Evolutionary conservation across 2,888 invertebrate species (phyloP).

Genomic region (Protophormia terraenovae): DNA sequence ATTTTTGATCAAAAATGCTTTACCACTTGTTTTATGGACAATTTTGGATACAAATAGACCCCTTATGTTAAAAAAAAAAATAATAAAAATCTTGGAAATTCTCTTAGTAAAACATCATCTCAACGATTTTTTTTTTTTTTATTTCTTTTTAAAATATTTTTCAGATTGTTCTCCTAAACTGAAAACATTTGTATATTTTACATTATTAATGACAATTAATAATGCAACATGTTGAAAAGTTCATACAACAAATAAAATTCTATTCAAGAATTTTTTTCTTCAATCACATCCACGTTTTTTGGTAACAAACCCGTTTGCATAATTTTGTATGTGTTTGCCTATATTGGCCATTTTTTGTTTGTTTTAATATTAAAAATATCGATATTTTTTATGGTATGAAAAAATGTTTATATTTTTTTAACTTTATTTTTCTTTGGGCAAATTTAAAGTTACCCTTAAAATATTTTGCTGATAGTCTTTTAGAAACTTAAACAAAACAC

Average conservation of each 20-base stretch:
- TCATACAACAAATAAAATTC: neutral
- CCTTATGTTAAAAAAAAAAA: too few species aligned
- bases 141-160: neutral
- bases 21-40: too few species aligned
- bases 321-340: neutral
- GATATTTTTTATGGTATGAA: neutral
- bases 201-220: slow-evolving; percentile 33
- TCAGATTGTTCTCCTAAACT: neutral
- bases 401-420: neutral
- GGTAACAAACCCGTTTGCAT: neutral
- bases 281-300: neutral
- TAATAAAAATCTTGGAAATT: too few species aligned
- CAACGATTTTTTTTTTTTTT: too few species aligned
- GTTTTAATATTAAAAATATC: neutral
- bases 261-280: neutral
- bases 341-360: neutral
- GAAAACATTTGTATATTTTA: slow-evolving; percentile 13
- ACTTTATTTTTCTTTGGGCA: neutral
- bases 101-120: too few species aligned
- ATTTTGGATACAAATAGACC: too few species aligned
- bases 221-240: slow-evolving; percentile 26
- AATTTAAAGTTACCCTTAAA: neutral
- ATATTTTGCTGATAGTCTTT: neutral
- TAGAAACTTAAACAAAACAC: neutral
- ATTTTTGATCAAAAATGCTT: too few species aligned